phyloP scores from a whole-genome alignment of 2,797 vertebrate genomes.

The Sus cebifrons region DNA sequence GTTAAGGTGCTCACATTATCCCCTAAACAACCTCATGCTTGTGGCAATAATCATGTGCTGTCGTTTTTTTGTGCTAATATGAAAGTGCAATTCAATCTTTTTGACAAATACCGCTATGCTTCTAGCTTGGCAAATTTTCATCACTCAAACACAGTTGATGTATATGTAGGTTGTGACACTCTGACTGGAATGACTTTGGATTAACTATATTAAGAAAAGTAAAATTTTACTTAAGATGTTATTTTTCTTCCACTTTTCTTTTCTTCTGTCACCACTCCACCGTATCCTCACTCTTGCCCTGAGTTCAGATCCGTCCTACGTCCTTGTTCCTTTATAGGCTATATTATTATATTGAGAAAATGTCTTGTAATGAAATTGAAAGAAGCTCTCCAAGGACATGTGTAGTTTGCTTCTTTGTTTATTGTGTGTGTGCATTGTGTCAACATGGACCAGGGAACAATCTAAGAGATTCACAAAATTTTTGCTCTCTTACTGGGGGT shows the following conservation, averaged over 20 bases:
- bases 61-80: constrained; percentile 85
- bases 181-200: constrained; percentile 78
- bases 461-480: background rate
- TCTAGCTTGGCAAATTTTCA: constrained; percentile 85
- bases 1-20: constrained; percentile 83
- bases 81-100: constrained; percentile 89
- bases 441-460: accelerated
- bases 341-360: background rate
- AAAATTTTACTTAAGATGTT: background rate
- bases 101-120: constrained; percentile 87
- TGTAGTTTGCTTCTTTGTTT: background rate
- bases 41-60: constrained; percentile 85
- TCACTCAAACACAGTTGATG: constrained; percentile 80
- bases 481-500: constrained; percentile 22
- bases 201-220: constrained; percentile 71
- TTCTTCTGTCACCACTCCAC: background rate
- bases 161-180: constrained; percentile 78
- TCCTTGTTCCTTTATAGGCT: background rate
- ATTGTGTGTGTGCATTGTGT: background rate
- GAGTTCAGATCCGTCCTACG: background rate
- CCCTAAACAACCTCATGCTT: constrained; percentile 83
- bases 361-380: background rate
- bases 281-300: background rate
- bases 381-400: background rate
- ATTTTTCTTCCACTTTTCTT: background rate